phyloP scores from a whole-genome alignment of 2,888 invertebrate species.

The Sicus ferrugineus region DNA sequence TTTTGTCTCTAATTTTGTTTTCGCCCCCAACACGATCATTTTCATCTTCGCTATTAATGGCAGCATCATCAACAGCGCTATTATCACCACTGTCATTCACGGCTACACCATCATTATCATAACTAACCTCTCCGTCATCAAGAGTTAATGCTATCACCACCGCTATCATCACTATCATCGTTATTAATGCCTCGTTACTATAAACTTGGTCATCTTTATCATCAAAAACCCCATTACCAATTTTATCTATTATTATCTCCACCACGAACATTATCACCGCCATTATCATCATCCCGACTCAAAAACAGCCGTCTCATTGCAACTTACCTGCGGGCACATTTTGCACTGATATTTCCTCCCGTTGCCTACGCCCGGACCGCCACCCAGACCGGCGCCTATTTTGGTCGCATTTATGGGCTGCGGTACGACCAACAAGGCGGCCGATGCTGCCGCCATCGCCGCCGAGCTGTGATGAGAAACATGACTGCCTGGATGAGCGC shows the following conservation, averaged over 20 bases:
- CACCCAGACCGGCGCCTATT: conserved; percentile 65
- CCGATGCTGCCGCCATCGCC: conserved; percentile 68
- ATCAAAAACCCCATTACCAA: not conserved
- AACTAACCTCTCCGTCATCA: no score
- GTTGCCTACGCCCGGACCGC: conserved; percentile 54
- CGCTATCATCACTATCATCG: no score
- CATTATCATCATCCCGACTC: no score
- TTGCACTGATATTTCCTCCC: conserved; percentile 91
- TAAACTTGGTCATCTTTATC: not conserved
- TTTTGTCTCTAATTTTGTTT: no score
- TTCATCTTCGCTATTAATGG: no score
- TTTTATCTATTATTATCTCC: not conserved
- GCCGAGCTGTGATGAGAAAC: conserved; percentile 65
- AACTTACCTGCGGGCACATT: conserved; percentile 94
- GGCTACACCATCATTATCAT: no score
- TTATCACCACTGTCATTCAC: no score
- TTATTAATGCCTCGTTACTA: no score
- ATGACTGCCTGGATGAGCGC: conserved; percentile 63
- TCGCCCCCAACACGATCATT: no score
- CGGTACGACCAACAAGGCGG: conserved; percentile 84
- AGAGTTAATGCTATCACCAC: no score
- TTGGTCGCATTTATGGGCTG: conserved; percentile 82
- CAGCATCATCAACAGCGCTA: no score
- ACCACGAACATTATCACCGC: not conserved
- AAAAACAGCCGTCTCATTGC: not conserved